phyloP scores from a whole-genome alignment of 2,797 vertebrate genomes.

The Yasuhikotakia modesta region DNA sequence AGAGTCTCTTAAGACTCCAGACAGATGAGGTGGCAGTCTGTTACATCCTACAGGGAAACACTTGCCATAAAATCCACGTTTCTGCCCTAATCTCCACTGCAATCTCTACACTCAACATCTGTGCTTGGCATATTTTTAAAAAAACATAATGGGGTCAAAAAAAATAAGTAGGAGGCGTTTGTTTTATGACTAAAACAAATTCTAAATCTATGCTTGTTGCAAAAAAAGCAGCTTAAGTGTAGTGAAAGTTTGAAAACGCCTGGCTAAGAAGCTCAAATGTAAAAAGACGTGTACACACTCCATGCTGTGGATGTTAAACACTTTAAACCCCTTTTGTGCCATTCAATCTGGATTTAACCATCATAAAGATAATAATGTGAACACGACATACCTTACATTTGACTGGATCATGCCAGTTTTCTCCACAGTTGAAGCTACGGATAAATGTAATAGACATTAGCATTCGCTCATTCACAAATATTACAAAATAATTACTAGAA shows the following conservation, averaged over 20 bases:
- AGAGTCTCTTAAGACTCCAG: slow-evolving; percentile 50
- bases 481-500: not conserved
- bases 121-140: not conserved
- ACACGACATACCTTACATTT: slow-evolving; percentile 91
- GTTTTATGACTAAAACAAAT: not conserved
- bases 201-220: too few relatives aligned
- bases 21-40: slow-evolving; percentile 46
- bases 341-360: not conserved
- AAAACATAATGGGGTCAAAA: not conserved
- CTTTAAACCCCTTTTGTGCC: not conserved
- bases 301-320: slow-evolving; percentile 1
- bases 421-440: slow-evolving; percentile 97
- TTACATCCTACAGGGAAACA: slow-evolving; percentile 23
- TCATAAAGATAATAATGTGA: not conserved
- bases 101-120: not conserved
- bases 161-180: not conserved
- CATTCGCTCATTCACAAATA: not conserved
- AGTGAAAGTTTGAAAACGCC: not conserved
- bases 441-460: slow-evolving; percentile 43
- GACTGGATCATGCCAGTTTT: slow-evolving; percentile 99
- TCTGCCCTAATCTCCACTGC: not conserved
- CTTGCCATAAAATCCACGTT: slow-evolving; percentile 4
- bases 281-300: not conserved
- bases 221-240: not conserved
- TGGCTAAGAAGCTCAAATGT: too few relatives aligned